These are phyloP conservation scores for Struthio camelus DNA, from an alignment of 2,113 vertebrate genomes.

Conservation along the genomic window DNA sequence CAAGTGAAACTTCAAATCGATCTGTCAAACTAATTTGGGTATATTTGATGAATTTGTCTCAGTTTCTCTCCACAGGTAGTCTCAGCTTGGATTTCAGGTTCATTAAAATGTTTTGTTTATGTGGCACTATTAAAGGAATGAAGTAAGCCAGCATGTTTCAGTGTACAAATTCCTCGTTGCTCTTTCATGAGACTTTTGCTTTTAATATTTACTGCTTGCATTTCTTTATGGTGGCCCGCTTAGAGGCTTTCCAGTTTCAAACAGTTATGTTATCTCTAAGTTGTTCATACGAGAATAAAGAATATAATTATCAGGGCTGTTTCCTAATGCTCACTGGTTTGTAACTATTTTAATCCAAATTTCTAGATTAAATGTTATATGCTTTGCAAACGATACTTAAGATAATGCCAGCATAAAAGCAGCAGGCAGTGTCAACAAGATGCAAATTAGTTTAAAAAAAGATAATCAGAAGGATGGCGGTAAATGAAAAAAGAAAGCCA, in stretches of 20 bases:
- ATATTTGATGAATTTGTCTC: not conserved
- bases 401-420: not conserved
- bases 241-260: not conserved
- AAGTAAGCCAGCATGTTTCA: not conserved
- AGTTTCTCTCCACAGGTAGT: not conserved
- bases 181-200: not conserved
- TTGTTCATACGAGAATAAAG: not conserved
- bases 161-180: not conserved
- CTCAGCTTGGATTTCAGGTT: not conserved
- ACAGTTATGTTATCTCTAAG: not conserved
- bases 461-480: not conserved
- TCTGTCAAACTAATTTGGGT: not conserved
- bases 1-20: not conserved
- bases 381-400: not conserved
- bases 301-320: not conserved
- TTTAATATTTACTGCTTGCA: not conserved
- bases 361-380: not conserved
- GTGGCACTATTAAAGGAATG: not conserved
- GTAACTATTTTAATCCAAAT: not conserved
- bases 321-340: not conserved
- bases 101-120: not conserved
- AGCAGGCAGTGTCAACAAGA: not conserved
- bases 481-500: not conserved
- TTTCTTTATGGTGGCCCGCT: not conserved
- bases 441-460: not conserved